A percentile compares a stretch with the other conserved stretches of the same genome.
Evolutionary conservation across 2,888 invertebrate species (phyloP).

Genomic region (Teleogryllus oceanicus): DNA sequence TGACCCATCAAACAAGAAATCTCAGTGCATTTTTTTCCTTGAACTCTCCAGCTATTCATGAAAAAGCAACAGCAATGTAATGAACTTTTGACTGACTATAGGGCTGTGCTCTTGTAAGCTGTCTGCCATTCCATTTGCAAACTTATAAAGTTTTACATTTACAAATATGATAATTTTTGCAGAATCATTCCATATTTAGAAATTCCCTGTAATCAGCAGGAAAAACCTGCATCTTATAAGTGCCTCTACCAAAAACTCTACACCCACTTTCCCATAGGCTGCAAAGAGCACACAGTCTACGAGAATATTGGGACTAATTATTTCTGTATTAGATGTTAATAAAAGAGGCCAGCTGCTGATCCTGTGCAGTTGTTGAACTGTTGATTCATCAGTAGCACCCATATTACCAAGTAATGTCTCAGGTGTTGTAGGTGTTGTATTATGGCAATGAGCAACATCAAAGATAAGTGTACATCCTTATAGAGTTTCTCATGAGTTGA

Average conservation of each 20-base stretch:
- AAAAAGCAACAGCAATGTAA: background rate
- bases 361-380: background rate
- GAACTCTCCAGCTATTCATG: no score
- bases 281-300: background rate
- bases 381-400: background rate
- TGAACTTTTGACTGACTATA: background rate
- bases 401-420: background rate
- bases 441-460: background rate
- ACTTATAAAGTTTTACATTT: no score
- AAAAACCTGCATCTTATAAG: slow-evolving; percentile 8
- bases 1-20: background rate
- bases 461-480: background rate
- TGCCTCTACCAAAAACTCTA: background rate
- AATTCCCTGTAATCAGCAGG: background rate
- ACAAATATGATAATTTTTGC: background rate
- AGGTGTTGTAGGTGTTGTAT: no score
- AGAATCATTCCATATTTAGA: background rate
- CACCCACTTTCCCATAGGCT: background rate
- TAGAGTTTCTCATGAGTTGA: no score
- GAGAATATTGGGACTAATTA: background rate
- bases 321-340: background rate
- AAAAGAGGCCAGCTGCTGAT: background rate
- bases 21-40: background rate
- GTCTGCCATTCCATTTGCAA: background rate
- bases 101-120: slow-evolving; percentile 18